Base-by-base conservation (phyloP, 2,797 vertebrate species). In the Diglossa cyanea region DNA sequence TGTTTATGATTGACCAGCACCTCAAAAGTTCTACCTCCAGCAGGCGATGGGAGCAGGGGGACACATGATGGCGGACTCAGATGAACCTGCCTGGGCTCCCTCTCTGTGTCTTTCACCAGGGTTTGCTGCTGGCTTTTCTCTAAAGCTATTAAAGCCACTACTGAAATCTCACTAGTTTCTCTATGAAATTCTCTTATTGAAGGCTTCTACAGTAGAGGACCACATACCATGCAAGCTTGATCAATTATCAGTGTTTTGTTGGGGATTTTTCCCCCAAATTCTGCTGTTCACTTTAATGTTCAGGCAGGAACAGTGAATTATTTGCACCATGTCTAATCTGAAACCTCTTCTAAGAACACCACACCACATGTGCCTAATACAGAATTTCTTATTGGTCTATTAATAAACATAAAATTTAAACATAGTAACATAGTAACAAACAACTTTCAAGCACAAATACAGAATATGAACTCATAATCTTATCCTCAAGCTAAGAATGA, bases 51-150 rank as follows among this genome's bases (percentile, higher is more conserved):
- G 19, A 82, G 67, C 14, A 72, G 48, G n/a, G 35, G 53, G 4
- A 71, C 33, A 30, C 2, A 0, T 3, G n/a, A 54, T 0, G 0
- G 42, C 33, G 77, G 23, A 10, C 25, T 75, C 14, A 1, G 42
- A 26, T 3, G 31, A 24, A 83, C 26, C 18, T 40, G 31, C 25
- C 58, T 44, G 53, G 23, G 35, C 25, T 77, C 24, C 6, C 45
- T 31, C 20, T 39, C 26, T 37, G 21, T 13, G 11, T 65, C 20
- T 62, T 47, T 25, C 55, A 48, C 31, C 1, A 0, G 31, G 4
- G 15, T 44, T 28, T 75, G 42, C 80, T 42, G 24, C 3, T 76
- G 75, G 11, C 16, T 53, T 80, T 86, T 60, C 45, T 67, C 21
- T 37, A 61, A 58, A 57, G 42, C 53, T 66, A 1, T 57, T 55